Evolutionary conservation across 2,888 invertebrate species (phyloP).

Genomic region (Agrochola macilenta): DNA sequence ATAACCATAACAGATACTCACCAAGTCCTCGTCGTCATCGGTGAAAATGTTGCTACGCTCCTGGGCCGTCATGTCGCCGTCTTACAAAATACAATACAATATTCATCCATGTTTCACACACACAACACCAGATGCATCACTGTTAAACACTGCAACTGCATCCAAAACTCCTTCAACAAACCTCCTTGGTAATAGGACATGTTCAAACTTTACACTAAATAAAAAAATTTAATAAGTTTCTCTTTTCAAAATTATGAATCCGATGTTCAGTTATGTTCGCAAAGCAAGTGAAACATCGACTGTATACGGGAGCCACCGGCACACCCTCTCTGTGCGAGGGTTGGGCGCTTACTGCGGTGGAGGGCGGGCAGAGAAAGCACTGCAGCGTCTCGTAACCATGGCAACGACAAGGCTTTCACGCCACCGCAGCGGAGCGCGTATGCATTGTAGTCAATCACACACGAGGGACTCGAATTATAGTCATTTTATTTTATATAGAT

Average conservation of each 20-base stretch:
- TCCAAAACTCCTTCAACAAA: slow-evolving; percentile 75
- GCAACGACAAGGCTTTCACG: slow-evolving; percentile 79
- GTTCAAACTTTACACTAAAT: slow-evolving; percentile 38
- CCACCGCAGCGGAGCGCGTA: slow-evolving; percentile 71
- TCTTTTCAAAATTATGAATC: slow-evolving; percentile 33
- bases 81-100: slow-evolving; percentile 74
- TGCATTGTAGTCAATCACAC: slow-evolving; percentile 76
- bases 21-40: slow-evolving; percentile 88
- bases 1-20: slow-evolving; percentile 75
- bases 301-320: slow-evolving; percentile 46
- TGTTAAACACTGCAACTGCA: slow-evolving; percentile 85
- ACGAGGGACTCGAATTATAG: slow-evolving; percentile 69
- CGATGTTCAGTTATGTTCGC: slow-evolving; percentile 50
- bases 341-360: slow-evolving; percentile 84
- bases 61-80: slow-evolving; percentile 84
- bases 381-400: slow-evolving; percentile 88
- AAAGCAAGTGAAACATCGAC: slow-evolving; percentile 64
- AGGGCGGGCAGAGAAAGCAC: slow-evolving; percentile 84
- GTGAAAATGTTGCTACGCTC: slow-evolving; percentile 86
- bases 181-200: slow-evolving; percentile 52
- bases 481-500: slow-evolving; percentile 46
- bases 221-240: neutral
- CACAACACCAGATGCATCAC: slow-evolving; percentile 80
- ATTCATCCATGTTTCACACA: slow-evolving; percentile 85
- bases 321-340: slow-evolving; percentile 74